These are phyloP conservation scores for Chlamydotis undulata DNA, from an alignment of 2,113 vertebrate genomes.

Conservation along the genomic window DNA sequence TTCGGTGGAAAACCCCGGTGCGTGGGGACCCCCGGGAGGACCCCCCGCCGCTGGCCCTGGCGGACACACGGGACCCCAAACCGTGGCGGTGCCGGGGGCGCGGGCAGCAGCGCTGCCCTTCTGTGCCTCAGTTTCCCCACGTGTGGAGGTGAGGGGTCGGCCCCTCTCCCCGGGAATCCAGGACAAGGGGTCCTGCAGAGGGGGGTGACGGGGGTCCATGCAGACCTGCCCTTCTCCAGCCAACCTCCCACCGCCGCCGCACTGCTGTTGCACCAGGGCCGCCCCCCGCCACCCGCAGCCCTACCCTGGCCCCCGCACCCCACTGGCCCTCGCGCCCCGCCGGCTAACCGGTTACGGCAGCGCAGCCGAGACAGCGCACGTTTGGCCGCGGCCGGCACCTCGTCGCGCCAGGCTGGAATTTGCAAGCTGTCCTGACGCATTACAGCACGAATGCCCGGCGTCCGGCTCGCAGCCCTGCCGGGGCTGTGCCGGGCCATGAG, in stretches of 20 bases:
- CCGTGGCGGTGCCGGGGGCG: accelerated
- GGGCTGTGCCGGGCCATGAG: not conserved
- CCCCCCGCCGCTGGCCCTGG: accelerated
- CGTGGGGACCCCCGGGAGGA: not conserved
- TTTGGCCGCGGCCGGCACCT: not conserved
- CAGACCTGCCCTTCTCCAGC: not conserved
- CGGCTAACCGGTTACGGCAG: not conserved
- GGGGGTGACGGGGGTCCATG: not conserved
- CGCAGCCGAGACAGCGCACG: not conserved
- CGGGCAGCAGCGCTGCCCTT: not conserved
- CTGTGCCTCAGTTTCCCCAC: not conserved
- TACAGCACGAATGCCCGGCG: constrained; percentile 9
- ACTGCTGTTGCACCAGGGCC: not conserved
- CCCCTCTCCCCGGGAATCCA: not conserved
- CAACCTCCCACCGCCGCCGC: not conserved
- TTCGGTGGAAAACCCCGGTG: not conserved
- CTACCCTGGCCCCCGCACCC: not conserved
- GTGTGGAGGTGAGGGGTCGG: not conserved
- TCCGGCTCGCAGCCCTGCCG: not conserved
- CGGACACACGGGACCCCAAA: accelerated
- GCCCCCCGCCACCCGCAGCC: not conserved
- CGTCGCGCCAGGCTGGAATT: constrained; percentile 37
- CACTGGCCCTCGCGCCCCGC: not conserved
- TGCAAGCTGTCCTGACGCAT: constrained; percentile 61
- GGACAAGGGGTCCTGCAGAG: not conserved